phyloP scores from a whole-genome alignment of 2,888 invertebrate species.

The Pemphredon lugubris region DNA sequence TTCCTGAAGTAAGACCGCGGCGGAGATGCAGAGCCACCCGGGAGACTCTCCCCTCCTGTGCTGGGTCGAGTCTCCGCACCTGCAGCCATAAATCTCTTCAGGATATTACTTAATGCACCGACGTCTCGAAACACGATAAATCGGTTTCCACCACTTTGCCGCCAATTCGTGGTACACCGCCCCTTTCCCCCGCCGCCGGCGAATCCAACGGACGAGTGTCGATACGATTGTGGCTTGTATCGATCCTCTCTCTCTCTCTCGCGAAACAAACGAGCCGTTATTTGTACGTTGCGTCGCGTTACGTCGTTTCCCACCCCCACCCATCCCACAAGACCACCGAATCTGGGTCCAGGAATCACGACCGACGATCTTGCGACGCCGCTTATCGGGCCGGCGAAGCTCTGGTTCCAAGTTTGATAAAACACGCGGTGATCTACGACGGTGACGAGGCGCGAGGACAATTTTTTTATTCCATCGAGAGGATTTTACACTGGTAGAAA shows the following conservation, averaged over 20 bases:
- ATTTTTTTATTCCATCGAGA: too few relatives aligned
- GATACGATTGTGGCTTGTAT: conserved; percentile 36
- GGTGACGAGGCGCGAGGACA: too few relatives aligned
- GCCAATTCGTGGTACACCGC: conserved; percentile 41
- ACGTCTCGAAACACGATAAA: conserved; percentile 57
- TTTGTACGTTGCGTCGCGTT: conserved; percentile 19
- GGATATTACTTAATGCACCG: conserved; percentile 60
- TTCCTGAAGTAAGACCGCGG: conserved; percentile 41
- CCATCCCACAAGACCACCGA: too few relatives aligned
- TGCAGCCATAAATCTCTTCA: conserved; percentile 52
- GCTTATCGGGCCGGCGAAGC: too few relatives aligned
- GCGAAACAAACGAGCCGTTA: conserved; percentile 28
- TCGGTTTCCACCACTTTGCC: conserved; percentile 38
- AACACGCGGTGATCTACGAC: too few relatives aligned
- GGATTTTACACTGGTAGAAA: too few relatives aligned
- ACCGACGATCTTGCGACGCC: too few relatives aligned
- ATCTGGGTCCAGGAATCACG: too few relatives aligned
- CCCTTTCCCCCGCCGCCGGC: conserved; percentile 13
- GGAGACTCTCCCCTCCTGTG: conserved; percentile 27
- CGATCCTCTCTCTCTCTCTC: conserved; percentile 19
- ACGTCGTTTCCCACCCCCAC: too few relatives aligned
- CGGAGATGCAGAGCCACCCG: conserved; percentile 34
- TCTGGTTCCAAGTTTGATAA: too few relatives aligned
- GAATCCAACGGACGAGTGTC: conserved; percentile 25
- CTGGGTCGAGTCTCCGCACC: conserved; percentile 31